Percentiles rank a stretch among this genome's conserved stretches.
phyloP scores from a whole-genome alignment of 2,113 vertebrate genomes.

The Macquaria ambigua region DNA sequence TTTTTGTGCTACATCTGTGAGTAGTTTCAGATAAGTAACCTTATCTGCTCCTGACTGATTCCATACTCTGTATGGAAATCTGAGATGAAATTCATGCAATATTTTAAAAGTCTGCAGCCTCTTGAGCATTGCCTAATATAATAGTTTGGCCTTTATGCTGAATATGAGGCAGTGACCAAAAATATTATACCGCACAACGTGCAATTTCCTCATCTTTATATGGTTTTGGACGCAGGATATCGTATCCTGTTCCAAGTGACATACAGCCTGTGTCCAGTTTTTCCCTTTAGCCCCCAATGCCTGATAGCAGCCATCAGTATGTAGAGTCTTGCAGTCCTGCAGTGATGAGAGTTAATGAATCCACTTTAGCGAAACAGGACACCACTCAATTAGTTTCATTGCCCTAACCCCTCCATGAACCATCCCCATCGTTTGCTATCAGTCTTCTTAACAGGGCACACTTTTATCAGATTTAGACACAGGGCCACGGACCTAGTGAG shows the following conservation, averaged over 20 bases:
- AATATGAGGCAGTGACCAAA: constrained; percentile 16
- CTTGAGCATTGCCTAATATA: constrained; percentile 1
- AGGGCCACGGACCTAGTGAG: constrained; percentile 12
- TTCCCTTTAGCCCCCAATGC: not conserved
- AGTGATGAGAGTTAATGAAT: constrained; percentile 60
- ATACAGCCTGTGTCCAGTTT: constrained; percentile 23
- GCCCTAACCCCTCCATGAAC: constrained; percentile 59
- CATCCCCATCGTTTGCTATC: constrained; percentile 29
- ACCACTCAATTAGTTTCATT: constrained; percentile 56
- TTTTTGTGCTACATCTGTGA: constrained; percentile 68
- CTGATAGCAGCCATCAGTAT: constrained; percentile 12
- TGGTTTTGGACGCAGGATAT: constrained; percentile 1
- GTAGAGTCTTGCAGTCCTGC: constrained; percentile 1
- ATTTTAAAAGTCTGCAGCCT: constrained; percentile 19
- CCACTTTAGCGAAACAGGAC: constrained; percentile 54
- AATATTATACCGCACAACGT: not conserved
- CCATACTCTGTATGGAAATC: constrained; percentile 51
- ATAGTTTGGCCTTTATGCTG: not conserved
- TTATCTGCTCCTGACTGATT: constrained; percentile 65
- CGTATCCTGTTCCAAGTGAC: constrained; percentile 17
- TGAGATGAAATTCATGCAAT: constrained; percentile 37
- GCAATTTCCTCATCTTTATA: constrained; percentile 45
- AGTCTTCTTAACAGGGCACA: constrained; percentile 42
- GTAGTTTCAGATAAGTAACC: constrained; percentile 66
- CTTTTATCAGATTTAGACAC: constrained; percentile 56